Evolutionary conservation across 1,140 invertebrate species (phyloP).

Genomic region (Bombus pyrosoma): DNA sequence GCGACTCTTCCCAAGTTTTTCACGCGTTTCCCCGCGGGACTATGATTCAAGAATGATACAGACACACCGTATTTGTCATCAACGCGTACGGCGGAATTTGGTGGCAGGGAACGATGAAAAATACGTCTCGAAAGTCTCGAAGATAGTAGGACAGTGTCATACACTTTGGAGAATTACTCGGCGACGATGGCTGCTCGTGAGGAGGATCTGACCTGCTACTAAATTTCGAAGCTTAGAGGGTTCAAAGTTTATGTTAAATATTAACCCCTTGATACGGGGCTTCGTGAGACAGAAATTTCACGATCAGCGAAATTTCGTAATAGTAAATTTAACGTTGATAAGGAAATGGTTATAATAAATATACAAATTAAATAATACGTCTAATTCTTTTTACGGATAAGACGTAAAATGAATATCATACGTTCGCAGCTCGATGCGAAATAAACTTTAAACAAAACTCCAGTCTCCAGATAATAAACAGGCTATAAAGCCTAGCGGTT

Average conservation of each 20-base stretch:
- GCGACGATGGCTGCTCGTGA: neutral
- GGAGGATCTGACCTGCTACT: neutral
- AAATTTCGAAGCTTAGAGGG: neutral
- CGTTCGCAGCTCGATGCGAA: no score
- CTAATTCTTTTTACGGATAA: no score
- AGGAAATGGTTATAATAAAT: neutral
- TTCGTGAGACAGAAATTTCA: neutral
- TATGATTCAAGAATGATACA: constrained; percentile 53
- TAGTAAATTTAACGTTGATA: neutral
- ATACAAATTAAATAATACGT: neutral
- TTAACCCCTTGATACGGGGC: neutral
- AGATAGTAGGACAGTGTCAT: constrained; percentile 9
- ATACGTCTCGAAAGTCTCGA: constrained; percentile 28
- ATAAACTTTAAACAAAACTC: no score
- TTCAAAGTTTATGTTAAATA: neutral
- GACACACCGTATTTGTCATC: constrained; percentile 40
- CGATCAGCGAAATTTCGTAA: no score
- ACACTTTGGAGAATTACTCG: constrained; percentile 36
- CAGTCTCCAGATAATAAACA: neutral
- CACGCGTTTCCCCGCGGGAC: constrained; percentile 32
- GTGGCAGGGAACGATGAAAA: neutral
- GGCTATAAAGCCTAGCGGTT: neutral
- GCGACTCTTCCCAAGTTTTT: constrained; percentile 24
- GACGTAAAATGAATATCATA: no score
- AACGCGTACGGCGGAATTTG: neutral